Conservation (phyloP, 2,797 vertebrate species). For the Oreortyx pictus region DNA sequence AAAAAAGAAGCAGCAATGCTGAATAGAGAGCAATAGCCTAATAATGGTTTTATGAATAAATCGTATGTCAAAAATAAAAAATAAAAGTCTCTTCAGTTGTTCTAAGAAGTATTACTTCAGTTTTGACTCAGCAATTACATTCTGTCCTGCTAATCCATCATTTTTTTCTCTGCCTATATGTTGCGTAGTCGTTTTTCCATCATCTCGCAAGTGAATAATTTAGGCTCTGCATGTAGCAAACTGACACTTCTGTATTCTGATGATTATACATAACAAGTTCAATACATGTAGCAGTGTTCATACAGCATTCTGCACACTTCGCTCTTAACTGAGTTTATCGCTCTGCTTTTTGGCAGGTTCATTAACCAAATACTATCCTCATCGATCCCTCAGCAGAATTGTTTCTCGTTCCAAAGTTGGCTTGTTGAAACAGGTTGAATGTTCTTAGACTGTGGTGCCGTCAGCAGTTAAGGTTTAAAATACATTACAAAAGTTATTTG, state of each 20-base stretch:
- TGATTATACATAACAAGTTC: not conserved
- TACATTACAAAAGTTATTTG: not conserved
- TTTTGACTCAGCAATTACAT: conserved; percentile 4
- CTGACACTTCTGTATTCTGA: not conserved
- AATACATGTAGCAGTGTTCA: not conserved
- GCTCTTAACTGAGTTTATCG: not conserved
- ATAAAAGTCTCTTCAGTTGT: not conserved
- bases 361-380: not conserved
- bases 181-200: not conserved
- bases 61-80: not conserved
- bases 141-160: not conserved
- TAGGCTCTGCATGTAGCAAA: not conserved
- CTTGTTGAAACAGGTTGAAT: conserved; percentile 52
- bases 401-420: not conserved
- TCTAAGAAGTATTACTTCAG: not conserved
- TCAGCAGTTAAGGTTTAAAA: conserved; percentile 26
- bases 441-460: not conserved
- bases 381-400: not conserved
- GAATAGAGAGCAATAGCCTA: not conserved
- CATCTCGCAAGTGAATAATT: not conserved
- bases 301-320: not conserved
- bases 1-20: not conserved
- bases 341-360: conserved; percentile 22
- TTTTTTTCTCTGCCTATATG: not conserved
- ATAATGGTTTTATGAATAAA: not conserved